These are phyloP conservation scores for Pseudococcus longispinus DNA, from an alignment of 2,888 invertebrate genomes.

Conservation along the genomic window DNA sequence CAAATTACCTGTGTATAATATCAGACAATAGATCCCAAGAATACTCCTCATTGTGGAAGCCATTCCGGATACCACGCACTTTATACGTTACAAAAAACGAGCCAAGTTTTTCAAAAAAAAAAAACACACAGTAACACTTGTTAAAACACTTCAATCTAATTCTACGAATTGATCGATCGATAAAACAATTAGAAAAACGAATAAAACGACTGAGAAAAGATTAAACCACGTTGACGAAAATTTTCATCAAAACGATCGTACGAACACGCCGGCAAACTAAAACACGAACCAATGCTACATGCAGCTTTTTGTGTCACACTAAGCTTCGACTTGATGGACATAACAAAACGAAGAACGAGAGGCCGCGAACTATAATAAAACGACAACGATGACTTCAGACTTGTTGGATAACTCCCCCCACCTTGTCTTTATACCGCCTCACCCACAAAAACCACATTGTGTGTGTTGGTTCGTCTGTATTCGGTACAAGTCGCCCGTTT, in stretches of 20 bases:
- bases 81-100: neutral
- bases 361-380: constrained; percentile 39
- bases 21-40: neutral
- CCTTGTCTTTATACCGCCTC: neutral
- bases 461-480: neutral
- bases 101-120: neutral
- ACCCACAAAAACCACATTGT: constrained; percentile 44
- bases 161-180: neutral
- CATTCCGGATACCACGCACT: constrained; percentile 12
- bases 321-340: constrained; percentile 8
- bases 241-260: constrained; percentile 15
- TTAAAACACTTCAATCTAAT: neutral
- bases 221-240: constrained; percentile 11
- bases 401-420: constrained; percentile 42
- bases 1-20: constrained; percentile 18
- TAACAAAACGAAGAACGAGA: constrained; percentile 42
- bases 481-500: neutral
- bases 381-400: constrained; percentile 44
- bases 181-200: neutral
- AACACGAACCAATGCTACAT: constrained; percentile 14
- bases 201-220: neutral
- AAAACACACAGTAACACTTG: neutral
- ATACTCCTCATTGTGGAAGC: neutral
- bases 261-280: neutral
- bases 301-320: constrained; percentile 27